Evolutionary conservation across 2,888 invertebrate species (phyloP).

Genomic region (Oithona nana): DNA sequence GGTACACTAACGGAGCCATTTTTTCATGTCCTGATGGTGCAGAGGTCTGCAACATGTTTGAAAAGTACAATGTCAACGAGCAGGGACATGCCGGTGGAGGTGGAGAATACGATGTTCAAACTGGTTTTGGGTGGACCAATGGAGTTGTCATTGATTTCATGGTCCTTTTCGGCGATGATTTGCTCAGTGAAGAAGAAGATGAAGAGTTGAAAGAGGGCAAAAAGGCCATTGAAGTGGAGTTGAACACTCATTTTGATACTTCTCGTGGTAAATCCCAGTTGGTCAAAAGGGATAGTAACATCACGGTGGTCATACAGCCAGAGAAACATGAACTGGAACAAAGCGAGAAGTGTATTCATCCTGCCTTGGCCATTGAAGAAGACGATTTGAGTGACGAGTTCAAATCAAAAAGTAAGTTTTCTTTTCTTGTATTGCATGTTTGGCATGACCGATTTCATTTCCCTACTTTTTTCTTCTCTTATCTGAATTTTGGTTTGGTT

Average conservation of each 20-base stretch:
- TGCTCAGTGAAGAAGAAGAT: constrained; percentile 26
- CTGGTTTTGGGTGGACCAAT: constrained; percentile 87
- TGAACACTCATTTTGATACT: neutral
- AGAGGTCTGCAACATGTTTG: constrained; percentile 42
- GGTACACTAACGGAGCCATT: constrained; percentile 2
- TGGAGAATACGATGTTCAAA: constrained; percentile 73
- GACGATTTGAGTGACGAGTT: neutral
- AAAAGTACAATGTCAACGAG: constrained; percentile 35
- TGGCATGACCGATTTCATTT: neutral
- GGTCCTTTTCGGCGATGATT: constrained; percentile 39
- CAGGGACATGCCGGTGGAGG: constrained; percentile 52
- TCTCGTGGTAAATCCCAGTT: neutral
- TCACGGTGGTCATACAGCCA: neutral
- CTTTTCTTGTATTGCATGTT: neutral
- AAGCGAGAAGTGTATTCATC: neutral
- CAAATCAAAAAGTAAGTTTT: neutral
- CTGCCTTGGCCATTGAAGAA: constrained; percentile 4
- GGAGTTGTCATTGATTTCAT: constrained; percentile 70
- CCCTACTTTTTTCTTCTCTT: too few species aligned
- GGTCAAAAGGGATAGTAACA: neutral
- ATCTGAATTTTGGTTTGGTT: too few species aligned
- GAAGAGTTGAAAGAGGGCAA: neutral
- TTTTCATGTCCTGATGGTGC: constrained; percentile 6
- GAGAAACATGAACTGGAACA: neutral
- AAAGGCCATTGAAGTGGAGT: neutral